Percentiles rank a stretch among this genome's conserved stretches.
Conservation (phyloP, 2,888 invertebrate species). For the Caenorhabditis sp. region DNA sequence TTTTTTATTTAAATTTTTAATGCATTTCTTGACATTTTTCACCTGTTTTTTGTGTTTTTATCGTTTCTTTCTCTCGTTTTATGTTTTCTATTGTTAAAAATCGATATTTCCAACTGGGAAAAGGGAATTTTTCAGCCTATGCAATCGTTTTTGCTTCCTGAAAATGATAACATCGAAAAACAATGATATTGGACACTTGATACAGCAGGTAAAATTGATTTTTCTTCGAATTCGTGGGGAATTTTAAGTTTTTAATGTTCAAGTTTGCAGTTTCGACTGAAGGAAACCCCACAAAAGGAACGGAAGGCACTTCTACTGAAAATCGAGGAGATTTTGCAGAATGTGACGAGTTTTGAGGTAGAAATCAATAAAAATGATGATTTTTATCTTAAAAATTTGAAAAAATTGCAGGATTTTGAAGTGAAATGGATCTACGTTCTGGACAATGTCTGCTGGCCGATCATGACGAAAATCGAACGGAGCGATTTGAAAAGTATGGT, state of each 20-base stretch:
- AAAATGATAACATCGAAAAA: conserved; percentile 56
- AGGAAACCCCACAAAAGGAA: conserved; percentile 29
- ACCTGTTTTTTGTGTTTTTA: neutral
- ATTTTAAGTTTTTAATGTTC: no score
- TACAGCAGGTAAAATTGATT: conserved; percentile 30
- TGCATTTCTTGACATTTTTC: neutral
- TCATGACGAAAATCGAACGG: conserved; percentile 30
- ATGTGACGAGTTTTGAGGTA: conserved; percentile 15
- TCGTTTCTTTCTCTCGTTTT: neutral
- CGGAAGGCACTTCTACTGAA: conserved; percentile 20
- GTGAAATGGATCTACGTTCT: conserved; percentile 44
- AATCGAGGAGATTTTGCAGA: conserved; percentile 34
- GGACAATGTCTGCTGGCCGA: conserved; percentile 42
- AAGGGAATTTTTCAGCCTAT: no score
- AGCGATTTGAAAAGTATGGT: conserved; percentile 20
- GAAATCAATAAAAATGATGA: neutral
- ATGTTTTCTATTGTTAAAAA: no score
- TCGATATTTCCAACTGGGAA: no score
- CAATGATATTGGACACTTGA: conserved; percentile 58
- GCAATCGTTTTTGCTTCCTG: conserved; percentile 26
- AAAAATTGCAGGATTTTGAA: conserved; percentile 1
- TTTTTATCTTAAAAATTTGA: neutral
- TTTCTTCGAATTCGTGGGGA: neutral
- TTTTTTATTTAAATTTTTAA: neutral
- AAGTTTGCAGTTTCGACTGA: conserved; percentile 40